Conservation (phyloP, 2,888 invertebrate species). For the Acronicta alni region DNA sequence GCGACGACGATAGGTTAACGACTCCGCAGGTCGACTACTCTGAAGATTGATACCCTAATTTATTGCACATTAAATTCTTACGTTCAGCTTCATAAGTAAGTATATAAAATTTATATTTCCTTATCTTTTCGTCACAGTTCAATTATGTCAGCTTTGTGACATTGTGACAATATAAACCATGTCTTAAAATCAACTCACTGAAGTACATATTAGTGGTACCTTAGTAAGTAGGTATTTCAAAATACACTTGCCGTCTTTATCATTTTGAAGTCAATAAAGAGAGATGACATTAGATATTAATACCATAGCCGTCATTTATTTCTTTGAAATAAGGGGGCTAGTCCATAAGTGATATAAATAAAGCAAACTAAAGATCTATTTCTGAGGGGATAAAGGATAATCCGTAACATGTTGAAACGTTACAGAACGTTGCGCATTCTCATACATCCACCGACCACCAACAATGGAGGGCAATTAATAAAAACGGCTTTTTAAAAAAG, state of each 20-base stretch:
- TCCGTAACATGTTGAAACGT: conserved; percentile 54
- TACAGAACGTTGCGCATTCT: conserved; percentile 59
- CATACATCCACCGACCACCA: conserved; percentile 72
- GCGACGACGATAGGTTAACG: conserved; percentile 47
- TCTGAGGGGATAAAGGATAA: conserved; percentile 57
- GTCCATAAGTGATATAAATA: conserved; percentile 27
- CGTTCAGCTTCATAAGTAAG: conserved; percentile 45
- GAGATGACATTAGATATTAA: too few relatives aligned
- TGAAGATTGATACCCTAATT: conserved; percentile 47
- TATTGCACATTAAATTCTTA: conserved; percentile 46
- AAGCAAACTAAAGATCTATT: conserved; percentile 45
- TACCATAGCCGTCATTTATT: conserved; percentile 5
- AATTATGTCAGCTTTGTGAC: not conserved
- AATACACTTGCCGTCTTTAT: too few relatives aligned
- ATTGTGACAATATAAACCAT: conserved; percentile 2
- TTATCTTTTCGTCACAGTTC: conserved; percentile 17
- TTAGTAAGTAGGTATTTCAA: too few relatives aligned
- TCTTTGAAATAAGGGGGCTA: conserved; percentile 27
- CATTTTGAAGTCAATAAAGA: too few relatives aligned
- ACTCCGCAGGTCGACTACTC: conserved; percentile 34
- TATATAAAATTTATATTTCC: conserved; percentile 44
- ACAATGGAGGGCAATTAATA: conserved; percentile 80
- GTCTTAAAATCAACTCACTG: too few relatives aligned
- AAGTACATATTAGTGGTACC: too few relatives aligned
- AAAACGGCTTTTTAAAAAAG: conserved; percentile 66